Evolutionary conservation across 2,113 vertebrate species (phyloP).

Genomic region (Tursiops truncatus): DNA sequence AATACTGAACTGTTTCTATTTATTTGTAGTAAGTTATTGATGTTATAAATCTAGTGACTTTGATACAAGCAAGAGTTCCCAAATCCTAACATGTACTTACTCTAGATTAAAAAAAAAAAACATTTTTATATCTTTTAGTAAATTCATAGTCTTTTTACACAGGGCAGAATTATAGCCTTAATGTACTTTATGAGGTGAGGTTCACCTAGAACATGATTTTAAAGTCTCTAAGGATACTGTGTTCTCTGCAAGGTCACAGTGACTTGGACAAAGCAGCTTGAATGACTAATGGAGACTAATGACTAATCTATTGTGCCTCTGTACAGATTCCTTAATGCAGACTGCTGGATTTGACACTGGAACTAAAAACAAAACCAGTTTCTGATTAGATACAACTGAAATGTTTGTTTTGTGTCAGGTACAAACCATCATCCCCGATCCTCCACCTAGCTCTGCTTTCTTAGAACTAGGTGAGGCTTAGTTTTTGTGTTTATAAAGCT

Average conservation of each 20-base stretch:
- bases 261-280: conserved; percentile 78
- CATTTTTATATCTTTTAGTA: neutral
- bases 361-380: conserved; percentile 83
- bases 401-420: conserved; percentile 80
- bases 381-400: conserved; percentile 84
- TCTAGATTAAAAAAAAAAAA: neutral
- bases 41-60: neutral
- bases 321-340: conserved; percentile 67
- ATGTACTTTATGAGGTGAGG: conserved; percentile 61
- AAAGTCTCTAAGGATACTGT: conserved; percentile 70
- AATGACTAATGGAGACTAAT: conserved; percentile 76
- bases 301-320: conserved; percentile 52
- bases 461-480: conserved; percentile 65
- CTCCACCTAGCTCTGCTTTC: conserved; percentile 79
- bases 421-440: conserved; percentile 76
- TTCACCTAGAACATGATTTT: conserved; percentile 69
- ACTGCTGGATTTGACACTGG: conserved; percentile 80
- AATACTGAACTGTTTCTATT: neutral
- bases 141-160: conserved; percentile 56
- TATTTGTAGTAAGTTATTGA: neutral
- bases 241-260: conserved; percentile 84
- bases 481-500: conserved; percentile 57
- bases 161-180: conserved; percentile 52
- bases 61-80: neutral
- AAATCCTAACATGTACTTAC: neutral